These are phyloP conservation scores for Scleropages formosus DNA, from an alignment of 2,797 vertebrate genomes.

Conservation along the genomic window DNA sequence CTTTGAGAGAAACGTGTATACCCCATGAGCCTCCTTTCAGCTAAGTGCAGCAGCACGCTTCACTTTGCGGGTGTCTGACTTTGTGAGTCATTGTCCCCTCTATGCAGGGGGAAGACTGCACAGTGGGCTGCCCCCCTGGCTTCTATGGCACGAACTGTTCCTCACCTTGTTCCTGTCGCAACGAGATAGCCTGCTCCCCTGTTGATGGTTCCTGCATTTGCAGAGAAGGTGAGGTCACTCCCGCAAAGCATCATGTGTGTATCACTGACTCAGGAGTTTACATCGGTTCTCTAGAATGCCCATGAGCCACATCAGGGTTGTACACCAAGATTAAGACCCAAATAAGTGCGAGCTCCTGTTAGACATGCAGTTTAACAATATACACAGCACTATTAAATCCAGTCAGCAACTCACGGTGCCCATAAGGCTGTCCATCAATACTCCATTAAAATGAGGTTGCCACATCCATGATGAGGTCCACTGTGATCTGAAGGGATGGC, in stretches of 20 bases:
- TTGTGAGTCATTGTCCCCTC: background rate
- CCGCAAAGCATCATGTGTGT: background rate
- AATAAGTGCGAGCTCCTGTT: background rate
- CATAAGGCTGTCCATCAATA: conserved; percentile 11
- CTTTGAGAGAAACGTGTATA: background rate
- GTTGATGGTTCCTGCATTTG: conserved; percentile 90
- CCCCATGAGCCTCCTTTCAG: background rate
- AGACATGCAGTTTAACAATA: background rate
- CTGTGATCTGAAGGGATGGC: background rate
- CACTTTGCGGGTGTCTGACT: background rate
- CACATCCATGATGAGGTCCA: background rate
- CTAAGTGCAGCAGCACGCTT: background rate
- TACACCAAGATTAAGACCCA: no score
- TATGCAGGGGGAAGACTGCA: conserved; percentile 85
- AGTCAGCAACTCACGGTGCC: background rate
- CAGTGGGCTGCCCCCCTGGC: conserved; percentile 74
- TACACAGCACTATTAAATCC: background rate
- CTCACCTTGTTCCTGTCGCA: conserved; percentile 83
- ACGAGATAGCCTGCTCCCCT: conserved; percentile 81
- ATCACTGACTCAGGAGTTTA: no score
- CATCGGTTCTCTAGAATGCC: background rate
- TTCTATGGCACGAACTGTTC: conserved; percentile 88
- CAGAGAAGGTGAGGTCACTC: conserved; percentile 79
- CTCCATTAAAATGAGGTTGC: background rate
- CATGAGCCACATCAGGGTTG: background rate